Conservation (phyloP, 2,113 vertebrate genomes). For the Pedionomus torquatus region DNA sequence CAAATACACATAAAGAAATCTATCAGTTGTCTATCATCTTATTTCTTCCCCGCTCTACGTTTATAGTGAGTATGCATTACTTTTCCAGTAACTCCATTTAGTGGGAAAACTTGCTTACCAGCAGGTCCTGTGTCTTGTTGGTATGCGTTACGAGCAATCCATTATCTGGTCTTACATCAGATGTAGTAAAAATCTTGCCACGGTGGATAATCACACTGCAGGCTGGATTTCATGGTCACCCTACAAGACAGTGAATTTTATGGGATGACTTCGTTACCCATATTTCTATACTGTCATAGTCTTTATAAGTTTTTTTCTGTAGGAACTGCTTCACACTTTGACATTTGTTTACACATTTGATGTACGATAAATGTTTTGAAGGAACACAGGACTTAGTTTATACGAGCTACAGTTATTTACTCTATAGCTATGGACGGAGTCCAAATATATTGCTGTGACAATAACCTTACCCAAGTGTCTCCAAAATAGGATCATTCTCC, state of each 20-base stretch:
- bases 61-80: background rate
- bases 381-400: background rate
- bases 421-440: background rate
- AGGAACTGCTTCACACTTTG: background rate
- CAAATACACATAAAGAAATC: background rate
- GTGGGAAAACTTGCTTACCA: constrained; percentile 47
- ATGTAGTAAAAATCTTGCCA: background rate
- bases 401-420: background rate
- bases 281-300: background rate
- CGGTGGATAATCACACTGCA: background rate
- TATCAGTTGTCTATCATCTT: background rate
- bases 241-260: constrained; percentile 34
- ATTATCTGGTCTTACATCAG: background rate
- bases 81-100: background rate
- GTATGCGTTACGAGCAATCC: constrained; percentile 55
- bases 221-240: background rate
- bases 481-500: constrained; percentile 19
- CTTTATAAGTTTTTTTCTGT: background rate
- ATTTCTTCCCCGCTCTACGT: background rate
- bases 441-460: background rate
- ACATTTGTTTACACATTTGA: background rate
- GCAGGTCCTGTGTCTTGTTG: constrained; percentile 67
- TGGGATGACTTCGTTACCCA: background rate
- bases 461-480: constrained; percentile 57
- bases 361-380: background rate